Evolutionary conservation across 2,797 vertebrate species (phyloP), one percentile per base, ranked within the genome.

Genomic region (Muscicapa striata): DNA sequence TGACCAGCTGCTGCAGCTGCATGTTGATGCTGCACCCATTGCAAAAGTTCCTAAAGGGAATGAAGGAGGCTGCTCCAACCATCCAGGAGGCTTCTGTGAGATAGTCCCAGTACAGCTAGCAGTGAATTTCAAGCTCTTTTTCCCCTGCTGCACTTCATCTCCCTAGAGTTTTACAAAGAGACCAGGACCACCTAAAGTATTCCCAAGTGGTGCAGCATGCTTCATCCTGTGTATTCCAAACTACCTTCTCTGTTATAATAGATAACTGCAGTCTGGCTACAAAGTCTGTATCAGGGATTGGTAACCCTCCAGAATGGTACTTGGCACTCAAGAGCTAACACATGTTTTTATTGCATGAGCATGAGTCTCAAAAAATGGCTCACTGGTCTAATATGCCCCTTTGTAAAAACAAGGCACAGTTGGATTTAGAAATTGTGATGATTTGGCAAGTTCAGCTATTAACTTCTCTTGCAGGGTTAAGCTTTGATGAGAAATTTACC

Each of bases 321-420:
- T 93, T 95, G 94, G 95, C 94, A 78, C 91, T 94, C 52, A 24
- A 76, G 68, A 85, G 64, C 93, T 83, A 93, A 91, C 90, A 94
- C 90, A 93, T 96, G 94, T 94, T 96, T 95, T 95, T 84, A 80
- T 95, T 96, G 87, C 80, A 74, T 90, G 89, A 97, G 92, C 95
- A 84, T 90, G 88, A 96, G 95, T 89, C 78, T 96, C 91, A 95
- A 96, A 94, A 96, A 97, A 97, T 95, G 95, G 94, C 94, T 96
- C 91, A 81, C 83, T 95, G 90, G 89, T 95, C 96, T 95, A 94
- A 92, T 80, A 93, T 91, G 91, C 61, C 84, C 90, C 91, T 95
- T 81, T 90, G 91, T 94, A 49, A 93, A 96, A 97, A 93, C 87
- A 96, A 94, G 89, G 72, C 11, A 0, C 80, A 61, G 80, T 90